phyloP scores from a whole-genome alignment of 2,888 invertebrate genomes.

The Leuctra nigra region DNA sequence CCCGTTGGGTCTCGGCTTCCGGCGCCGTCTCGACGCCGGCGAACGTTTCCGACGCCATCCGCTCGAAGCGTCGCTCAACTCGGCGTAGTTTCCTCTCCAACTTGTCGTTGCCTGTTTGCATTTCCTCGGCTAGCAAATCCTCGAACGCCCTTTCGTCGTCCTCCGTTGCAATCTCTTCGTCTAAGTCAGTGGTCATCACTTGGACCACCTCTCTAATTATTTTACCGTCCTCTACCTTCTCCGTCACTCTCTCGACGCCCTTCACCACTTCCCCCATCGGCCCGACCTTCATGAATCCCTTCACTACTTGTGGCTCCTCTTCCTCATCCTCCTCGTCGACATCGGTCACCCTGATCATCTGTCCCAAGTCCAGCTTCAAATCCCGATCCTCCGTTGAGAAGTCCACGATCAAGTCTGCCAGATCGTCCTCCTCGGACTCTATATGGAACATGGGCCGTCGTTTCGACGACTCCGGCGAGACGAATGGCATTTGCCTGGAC shows the following conservation, averaged over 20 bases:
- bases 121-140: not conserved
- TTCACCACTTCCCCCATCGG: not conserved
- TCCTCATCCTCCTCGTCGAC: conserved; percentile 3
- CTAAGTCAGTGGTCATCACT: conserved; percentile 9
- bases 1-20: conserved; percentile 38
- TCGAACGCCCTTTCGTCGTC: conserved; percentile 32
- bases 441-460: conserved; percentile 43
- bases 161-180: conserved; percentile 32
- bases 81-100: conserved; percentile 40
- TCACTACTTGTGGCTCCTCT: conserved; percentile 2
- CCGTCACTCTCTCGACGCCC: not conserved
- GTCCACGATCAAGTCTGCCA: conserved; percentile 19
- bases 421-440: conserved; percentile 41
- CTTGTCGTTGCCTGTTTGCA: conserved; percentile 30
- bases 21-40: conserved; percentile 37
- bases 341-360: not conserved
- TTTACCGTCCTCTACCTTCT: conserved; percentile 18
- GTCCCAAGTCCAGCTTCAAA: conserved; percentile 1
- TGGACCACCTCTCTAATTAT: not conserved
- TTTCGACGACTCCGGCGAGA: conserved; percentile 15
- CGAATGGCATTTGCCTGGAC: not conserved
- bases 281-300: conserved; percentile 15
- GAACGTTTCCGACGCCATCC: conserved; percentile 45
- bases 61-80: conserved; percentile 46
- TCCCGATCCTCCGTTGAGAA: not conserved